Base-by-base conservation (phyloP, 2,888 invertebrate genomes). In the Cryptocheilus praepositus region DNA sequence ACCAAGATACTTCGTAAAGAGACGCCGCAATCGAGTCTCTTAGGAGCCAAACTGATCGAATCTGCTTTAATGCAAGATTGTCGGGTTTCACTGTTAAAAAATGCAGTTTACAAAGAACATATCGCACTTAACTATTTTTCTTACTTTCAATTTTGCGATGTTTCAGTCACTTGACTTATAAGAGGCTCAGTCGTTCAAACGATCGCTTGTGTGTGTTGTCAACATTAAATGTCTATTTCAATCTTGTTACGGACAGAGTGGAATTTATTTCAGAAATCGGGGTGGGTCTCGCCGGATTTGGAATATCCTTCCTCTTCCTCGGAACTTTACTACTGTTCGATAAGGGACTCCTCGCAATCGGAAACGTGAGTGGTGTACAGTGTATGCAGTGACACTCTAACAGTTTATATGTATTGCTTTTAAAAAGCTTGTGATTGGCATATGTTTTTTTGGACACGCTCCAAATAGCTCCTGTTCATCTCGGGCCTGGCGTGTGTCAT, bases 271-370 rank as follows among this genome's bases (percentile, higher is more conserved):
- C 91, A 97, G 96, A 99, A 91, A 99, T 99, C 85, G 99, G 99
- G 19, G 97, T 99, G 49, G 99, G 98, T 18, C 91, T 99, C 59
- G 96, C 98, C 3, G 97, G 97, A 3, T 98, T 99, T 90, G 99
- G 99, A 8, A 94, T 98, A 81, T 94, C 95, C 67, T 99, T 99
- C 89, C 92, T 99, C 7, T 96, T 99, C 83, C 92, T 99, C 7
- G 99, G 99, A 67, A 94, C 98, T 46, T 84, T 99, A 55, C 90
- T 99, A 67, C 90, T 99, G 62, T 98, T 99, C 89, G 99, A 99
- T 89, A 98, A 97, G 90, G 99, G 99, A 61, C 91, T 99, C 65
- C 90, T 99, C 65, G 99, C 99, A n/a, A 97, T 99, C 88, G 99
- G 99, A 88, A 99, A 99, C 92, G 99, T 99, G 92, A 94, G 96